Percentiles rank a stretch among this genome's conserved stretches.
These are phyloP conservation scores for Nibea coibor DNA, from an alignment of 2,113 vertebrate species.

Conservation along the genomic window DNA sequence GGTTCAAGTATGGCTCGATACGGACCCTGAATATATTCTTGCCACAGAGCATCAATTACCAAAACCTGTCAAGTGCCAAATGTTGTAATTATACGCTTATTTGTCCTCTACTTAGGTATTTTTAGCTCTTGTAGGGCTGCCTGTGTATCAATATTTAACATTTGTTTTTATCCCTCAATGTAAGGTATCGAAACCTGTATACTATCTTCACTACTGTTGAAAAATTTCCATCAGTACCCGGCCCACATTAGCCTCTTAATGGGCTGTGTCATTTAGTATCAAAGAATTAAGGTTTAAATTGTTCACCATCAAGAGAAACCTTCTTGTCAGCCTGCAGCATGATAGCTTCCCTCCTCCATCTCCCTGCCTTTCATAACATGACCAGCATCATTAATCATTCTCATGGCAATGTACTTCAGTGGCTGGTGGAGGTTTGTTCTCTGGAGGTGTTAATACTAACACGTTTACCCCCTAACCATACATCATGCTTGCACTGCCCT, in stretches of 20 bases:
- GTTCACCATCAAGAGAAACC: constrained; percentile 42
- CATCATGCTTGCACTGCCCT: constrained; percentile 66
- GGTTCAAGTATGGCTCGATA: neutral
- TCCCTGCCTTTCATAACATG: constrained; percentile 51
- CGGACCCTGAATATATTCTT: neutral
- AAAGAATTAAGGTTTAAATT: constrained; percentile 42
- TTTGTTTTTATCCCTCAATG: neutral
- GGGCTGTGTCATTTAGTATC: constrained; percentile 44
- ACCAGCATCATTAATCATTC: constrained; percentile 75
- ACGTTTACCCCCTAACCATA: constrained; percentile 65
- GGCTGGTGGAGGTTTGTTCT: constrained; percentile 60
- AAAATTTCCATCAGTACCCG: neutral
- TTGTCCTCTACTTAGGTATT: neutral
- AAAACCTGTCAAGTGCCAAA: neutral
- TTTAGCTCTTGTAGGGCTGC: neutral
- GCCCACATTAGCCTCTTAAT: constrained; percentile 36
- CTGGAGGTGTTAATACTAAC: constrained; percentile 61
- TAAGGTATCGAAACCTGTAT: neutral
- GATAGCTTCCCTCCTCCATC: constrained; percentile 45
- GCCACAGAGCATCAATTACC: neutral
- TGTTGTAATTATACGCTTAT: neutral
- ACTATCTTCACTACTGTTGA: neutral
- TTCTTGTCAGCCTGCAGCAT: constrained; percentile 53
- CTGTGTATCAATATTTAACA: neutral
- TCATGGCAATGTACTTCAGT: constrained; percentile 43